Evolutionary conservation across 2,888 invertebrate genomes (phyloP).

Genomic region (Phytoseiulus persimilis): DNA sequence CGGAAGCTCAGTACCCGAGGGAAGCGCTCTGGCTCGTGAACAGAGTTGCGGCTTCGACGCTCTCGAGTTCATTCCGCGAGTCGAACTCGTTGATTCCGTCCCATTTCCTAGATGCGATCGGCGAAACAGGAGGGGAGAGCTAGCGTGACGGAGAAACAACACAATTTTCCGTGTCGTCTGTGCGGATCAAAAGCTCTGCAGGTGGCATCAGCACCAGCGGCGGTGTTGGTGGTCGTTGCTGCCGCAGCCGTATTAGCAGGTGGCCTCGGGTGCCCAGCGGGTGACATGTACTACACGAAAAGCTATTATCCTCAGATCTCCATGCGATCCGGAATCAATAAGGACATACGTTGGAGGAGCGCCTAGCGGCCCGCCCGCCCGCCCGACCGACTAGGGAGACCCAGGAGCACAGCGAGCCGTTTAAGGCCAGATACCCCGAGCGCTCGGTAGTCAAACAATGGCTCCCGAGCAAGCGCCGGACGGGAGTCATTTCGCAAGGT

Average conservation of each 20-base stretch:
- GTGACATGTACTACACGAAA: conserved; percentile 5
- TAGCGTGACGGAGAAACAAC: not conserved
- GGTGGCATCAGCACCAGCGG: not conserved
- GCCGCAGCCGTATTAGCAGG: not conserved
- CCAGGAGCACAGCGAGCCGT: not conserved
- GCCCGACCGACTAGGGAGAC: not conserved
- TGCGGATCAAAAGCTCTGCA: not conserved
- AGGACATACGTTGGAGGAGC: not conserved
- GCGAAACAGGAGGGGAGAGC: not conserved
- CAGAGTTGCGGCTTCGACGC: no score
- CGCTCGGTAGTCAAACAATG: not conserved
- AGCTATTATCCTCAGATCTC: not conserved
- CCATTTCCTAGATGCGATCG: not conserved
- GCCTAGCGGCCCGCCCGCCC: not conserved
- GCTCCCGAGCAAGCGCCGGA: not conserved
- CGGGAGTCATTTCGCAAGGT: not conserved
- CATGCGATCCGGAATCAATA: not conserved
- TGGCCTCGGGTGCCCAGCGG: conserved; percentile 5
- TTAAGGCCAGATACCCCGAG: not conserved
- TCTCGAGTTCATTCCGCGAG: not conserved
- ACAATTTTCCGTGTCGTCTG: conserved; percentile 5
- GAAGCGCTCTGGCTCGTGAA: no score
- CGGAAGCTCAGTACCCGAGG: no score
- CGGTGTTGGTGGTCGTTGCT: not conserved
- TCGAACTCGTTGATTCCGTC: not conserved